phyloP scores from a whole-genome alignment of 1,140 invertebrate genomes.

The Fopius arisanus region DNA sequence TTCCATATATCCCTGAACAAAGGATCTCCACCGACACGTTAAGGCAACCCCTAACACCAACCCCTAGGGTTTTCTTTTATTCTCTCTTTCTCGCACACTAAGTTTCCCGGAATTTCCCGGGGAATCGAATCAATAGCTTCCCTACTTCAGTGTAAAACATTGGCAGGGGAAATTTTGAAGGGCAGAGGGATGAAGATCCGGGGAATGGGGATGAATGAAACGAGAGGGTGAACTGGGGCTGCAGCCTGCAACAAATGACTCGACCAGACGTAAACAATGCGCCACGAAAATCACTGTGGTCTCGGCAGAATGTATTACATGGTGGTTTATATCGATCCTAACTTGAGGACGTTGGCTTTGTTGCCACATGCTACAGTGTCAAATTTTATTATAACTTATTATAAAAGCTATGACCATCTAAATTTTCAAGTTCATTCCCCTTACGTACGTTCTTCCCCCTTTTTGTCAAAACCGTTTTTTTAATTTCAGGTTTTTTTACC shows the following conservation, averaged over 20 bases:
- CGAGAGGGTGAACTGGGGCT: not conserved
- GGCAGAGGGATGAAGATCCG: not conserved
- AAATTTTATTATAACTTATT: no score
- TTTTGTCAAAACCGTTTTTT: no score
- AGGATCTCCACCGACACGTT: not conserved
- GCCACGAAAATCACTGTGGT: constrained; percentile 33
- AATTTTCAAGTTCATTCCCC: no score
- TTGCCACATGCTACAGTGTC: not conserved
- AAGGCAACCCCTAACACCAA: not conserved
- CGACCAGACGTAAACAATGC: constrained; percentile 51
- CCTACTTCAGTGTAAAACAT: constrained; percentile 50
- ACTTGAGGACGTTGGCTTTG: not conserved
- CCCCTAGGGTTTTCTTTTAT: not conserved
- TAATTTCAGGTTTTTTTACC: no score
- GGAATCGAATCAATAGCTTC: constrained; percentile 60
- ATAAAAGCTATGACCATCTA: no score
- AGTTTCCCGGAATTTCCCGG: constrained; percentile 54
- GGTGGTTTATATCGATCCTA: constrained; percentile 9
- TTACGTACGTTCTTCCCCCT: no score
- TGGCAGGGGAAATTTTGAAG: constrained; percentile 39
- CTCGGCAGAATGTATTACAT: constrained; percentile 1
- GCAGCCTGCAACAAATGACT: constrained; percentile 29
- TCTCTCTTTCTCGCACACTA: not conserved
- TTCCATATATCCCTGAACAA: constrained; percentile 1
- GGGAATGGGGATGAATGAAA: not conserved